Conservation (phyloP, 1,140 invertebrate species). For the Neuroterus valhalla region DNA sequence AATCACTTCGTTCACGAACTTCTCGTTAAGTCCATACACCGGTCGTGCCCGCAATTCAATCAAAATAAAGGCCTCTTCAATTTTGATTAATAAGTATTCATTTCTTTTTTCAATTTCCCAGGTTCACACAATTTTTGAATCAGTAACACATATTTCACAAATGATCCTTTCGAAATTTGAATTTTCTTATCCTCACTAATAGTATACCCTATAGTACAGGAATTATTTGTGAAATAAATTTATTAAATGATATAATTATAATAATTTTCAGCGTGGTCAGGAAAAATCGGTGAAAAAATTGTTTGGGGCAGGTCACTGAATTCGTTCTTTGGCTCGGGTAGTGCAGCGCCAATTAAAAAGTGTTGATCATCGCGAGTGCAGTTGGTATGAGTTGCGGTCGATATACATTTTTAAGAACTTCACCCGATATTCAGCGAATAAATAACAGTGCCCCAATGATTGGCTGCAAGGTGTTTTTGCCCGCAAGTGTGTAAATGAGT, state of each 20-base stretch:
- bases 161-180: too few relatives aligned
- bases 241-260: too few relatives aligned
- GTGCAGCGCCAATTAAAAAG: slow-evolving; percentile 18
- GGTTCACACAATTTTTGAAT: too few relatives aligned
- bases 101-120: not conserved
- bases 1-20: slow-evolving; percentile 28
- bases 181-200: too few relatives aligned
- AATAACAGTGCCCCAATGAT: slow-evolving; percentile 2
- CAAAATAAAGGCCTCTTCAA: not conserved
- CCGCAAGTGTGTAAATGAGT: slow-evolving; percentile 31
- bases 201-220: too few relatives aligned
- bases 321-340: not conserved
- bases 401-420: not conserved
- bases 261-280: too few relatives aligned
- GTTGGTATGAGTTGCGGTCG: not conserved
- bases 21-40: slow-evolving; percentile 8
- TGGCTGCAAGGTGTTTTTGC: slow-evolving; percentile 25
- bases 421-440: not conserved
- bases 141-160: too few relatives aligned
- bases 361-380: not conserved
- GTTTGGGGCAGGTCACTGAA: too few relatives aligned
- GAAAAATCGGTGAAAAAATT: not conserved
- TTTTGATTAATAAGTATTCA: not conserved
- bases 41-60: not conserved
- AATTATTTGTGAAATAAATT: too few relatives aligned